Percentiles rank a stretch among this genome's conserved stretches.
These are phyloP conservation scores for Opisthograptis luteolata DNA, from an alignment of 2,888 invertebrate species.

Conservation along the genomic window DNA sequence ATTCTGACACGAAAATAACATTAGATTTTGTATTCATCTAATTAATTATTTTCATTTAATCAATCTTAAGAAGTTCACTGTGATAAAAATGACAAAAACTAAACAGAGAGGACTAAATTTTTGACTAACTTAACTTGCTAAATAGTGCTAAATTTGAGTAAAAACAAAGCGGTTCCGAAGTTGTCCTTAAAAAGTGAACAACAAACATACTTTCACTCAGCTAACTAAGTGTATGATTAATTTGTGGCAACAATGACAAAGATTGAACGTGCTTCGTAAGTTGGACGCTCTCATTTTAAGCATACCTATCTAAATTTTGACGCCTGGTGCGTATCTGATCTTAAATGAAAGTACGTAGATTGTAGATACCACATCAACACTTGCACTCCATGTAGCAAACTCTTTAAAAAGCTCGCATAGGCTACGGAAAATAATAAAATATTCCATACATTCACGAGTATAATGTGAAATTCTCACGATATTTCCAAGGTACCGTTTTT, in stretches of 20 bases:
- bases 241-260: constrained; percentile 57
- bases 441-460: neutral
- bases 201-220: constrained; percentile 57
- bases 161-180: neutral
- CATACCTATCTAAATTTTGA: constrained; percentile 32
- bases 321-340: constrained; percentile 34
- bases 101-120: no score
- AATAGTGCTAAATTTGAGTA: no score
- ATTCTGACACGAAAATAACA: no score
- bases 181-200: constrained; percentile 9
- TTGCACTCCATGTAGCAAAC: constrained; percentile 11
- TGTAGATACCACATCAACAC: constrained; percentile 12
- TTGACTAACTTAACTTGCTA: no score
- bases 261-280: constrained; percentile 52
- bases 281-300: constrained; percentile 45
- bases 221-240: constrained; percentile 64
- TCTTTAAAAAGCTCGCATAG: constrained; percentile 7
- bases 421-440: neutral
- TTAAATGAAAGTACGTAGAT: constrained; percentile 28
- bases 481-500: constrained; percentile 8
- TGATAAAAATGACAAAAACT: no score
- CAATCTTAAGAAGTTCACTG: no score
- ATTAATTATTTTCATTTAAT: no score
- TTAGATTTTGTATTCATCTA: no score
- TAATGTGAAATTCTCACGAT: constrained; percentile 14